Evolutionary conservation across 2,797 vertebrate species (phyloP), one percentile per base, ranked within the genome.

Genomic region (Clarias platycephalus): DNA sequence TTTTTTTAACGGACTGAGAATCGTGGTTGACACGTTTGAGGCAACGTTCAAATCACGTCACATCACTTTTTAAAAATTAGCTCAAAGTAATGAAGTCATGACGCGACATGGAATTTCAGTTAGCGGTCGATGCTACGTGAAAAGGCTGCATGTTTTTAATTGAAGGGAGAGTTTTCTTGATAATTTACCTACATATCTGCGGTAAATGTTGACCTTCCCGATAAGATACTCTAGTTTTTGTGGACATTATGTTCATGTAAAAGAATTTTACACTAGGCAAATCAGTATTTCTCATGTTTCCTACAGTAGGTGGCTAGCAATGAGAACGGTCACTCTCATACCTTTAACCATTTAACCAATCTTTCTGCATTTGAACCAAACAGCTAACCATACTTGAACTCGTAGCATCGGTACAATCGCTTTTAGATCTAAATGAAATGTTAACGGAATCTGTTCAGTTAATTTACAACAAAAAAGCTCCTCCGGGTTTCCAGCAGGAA

Each of bases 341-440:
- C 12, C 68, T n/a, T 24, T 44, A 71, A 44, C 18, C 37, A 68
- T 5, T 26, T 28, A 28, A 64, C 6, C 37, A 6, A 0, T 13
- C 37, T 71, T 71, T 5, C 68, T 13, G 37, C 37, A 6, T 44
- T 13, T 24, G 4, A 44, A 40, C 2, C 22, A n/a, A 71, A 44
- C 28, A 40, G 49, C 40, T n/a, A 63, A 7, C 20, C 57, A 10
- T 10, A 44, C 9, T 44, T 44, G 68, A 72, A 49, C 44, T 74
- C 44, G 26, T 1, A 4, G 44, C 15, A n/a, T 72, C 13, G 5
- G 24, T 16, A 20, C 71, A 20, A 74, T 8, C 5, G 4, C n/a
- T 74, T 74, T 74, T 18, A 74, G 71, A 74, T 16, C 5, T 8
- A 53, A 74, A 74, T 74, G 5, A 53, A 74, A 74, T 16, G 70